Evolutionary conservation across 2,888 invertebrate species (phyloP).

Genomic region (Acrobasis suavella): DNA sequence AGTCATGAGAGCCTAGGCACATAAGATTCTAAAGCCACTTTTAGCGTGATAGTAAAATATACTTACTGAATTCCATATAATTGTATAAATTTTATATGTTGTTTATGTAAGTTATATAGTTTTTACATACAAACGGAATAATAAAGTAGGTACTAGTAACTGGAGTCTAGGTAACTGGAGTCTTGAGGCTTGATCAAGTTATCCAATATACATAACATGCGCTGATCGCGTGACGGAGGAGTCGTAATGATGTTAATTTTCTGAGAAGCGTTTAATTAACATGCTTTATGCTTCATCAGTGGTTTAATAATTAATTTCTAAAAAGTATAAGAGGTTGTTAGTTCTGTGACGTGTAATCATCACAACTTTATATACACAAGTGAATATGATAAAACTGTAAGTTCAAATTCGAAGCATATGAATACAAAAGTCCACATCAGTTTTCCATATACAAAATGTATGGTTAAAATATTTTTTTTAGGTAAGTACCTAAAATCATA

Average conservation of each 20-base stretch:
- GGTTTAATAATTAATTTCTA: neutral
- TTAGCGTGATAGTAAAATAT: no score
- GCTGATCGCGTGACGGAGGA: neutral
- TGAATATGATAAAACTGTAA: no score
- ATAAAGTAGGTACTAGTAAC: neutral
- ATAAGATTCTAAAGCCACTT: no score
- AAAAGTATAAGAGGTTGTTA: neutral
- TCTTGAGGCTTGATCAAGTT: neutral
- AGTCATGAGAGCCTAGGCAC: no score
- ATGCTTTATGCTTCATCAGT: neutral
- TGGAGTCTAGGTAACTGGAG: neutral
- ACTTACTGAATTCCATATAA: no score
- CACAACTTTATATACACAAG: no score
- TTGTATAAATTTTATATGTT: no score
- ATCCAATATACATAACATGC: conserved; percentile 2
- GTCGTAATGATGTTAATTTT: conserved; percentile 5
- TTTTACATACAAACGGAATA: neutral
- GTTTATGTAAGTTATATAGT: no score
- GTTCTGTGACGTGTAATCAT: neutral
- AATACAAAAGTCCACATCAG: no score
- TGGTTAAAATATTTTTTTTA: neutral
- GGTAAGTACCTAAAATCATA: no score
- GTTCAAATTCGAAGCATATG: no score
- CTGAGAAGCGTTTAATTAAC: conserved; percentile 10
- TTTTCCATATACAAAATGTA: no score